Evolutionary conservation across 2,797 vertebrate species (phyloP).

Genomic region (Sebastes nivosus): DNA sequence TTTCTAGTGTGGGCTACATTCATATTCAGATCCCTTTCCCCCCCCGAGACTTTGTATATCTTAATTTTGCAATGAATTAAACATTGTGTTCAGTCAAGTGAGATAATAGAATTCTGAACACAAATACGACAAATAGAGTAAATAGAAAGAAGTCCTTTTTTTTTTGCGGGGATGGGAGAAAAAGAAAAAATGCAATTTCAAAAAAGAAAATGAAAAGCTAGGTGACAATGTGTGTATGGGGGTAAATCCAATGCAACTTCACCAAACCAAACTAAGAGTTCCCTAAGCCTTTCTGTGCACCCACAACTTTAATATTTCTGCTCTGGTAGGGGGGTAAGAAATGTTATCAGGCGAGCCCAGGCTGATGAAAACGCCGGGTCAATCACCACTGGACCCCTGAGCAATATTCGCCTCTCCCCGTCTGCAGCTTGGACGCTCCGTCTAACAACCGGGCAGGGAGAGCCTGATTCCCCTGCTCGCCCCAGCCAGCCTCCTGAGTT

Average conservation of each 20-base stretch:
- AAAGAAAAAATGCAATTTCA: conserved; percentile 29
- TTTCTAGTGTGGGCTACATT: conserved; percentile 23
- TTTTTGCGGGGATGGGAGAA: neutral
- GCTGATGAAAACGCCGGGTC: conserved; percentile 80
- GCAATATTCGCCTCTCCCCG: conserved; percentile 63
- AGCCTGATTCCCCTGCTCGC: conserved; percentile 57
- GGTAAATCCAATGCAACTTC: conserved; percentile 20
- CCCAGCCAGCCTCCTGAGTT: conserved; percentile 70
- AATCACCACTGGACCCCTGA: conserved; percentile 70
- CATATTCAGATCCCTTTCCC: conserved; percentile 4
- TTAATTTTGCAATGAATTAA: conserved; percentile 57
- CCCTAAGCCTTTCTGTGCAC: conserved; percentile 38
- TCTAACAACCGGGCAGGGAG: conserved; percentile 55
- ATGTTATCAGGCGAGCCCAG: conserved; percentile 70
- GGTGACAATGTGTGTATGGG: conserved; percentile 4
- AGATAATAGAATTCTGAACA: conserved; percentile 49
- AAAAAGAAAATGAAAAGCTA: conserved; percentile 40
- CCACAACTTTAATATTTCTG: conserved; percentile 50
- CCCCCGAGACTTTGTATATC: conserved; percentile 28
- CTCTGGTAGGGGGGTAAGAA: conserved; percentile 47
- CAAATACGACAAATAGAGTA: conserved; percentile 37
- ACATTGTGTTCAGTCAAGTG: conserved; percentile 48
- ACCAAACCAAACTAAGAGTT: conserved; percentile 46
- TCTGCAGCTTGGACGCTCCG: conserved; percentile 56
- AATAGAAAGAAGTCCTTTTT: conserved; percentile 35